Conservation (phyloP, 2,797 vertebrate genomes). For the Masticophis lateralis region DNA sequence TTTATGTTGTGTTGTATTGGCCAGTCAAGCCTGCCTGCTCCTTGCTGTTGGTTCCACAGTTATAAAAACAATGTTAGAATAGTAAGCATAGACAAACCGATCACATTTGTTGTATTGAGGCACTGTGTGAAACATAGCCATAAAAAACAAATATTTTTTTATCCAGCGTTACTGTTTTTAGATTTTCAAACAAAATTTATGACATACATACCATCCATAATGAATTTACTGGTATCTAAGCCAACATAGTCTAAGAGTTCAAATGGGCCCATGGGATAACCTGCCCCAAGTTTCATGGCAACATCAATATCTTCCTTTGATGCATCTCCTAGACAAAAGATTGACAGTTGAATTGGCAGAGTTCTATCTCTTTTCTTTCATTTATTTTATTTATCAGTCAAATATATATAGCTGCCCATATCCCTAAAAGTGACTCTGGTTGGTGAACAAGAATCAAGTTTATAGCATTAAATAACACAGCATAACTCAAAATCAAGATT, state of each 20-base stretch:
- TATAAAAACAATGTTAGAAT: not conserved
- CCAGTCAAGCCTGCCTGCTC: not conserved
- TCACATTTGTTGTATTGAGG: not conserved
- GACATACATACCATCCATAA: constrained; percentile 83
- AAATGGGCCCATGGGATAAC: constrained; percentile 97
- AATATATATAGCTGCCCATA: not conserved
- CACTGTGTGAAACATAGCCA: not conserved
- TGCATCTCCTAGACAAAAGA: constrained; percentile 81
- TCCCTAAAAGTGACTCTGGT: not conserved
- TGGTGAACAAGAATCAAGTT: not conserved
- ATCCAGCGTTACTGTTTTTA: not conserved
- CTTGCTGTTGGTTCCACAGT: not conserved
- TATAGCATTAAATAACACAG: not conserved
- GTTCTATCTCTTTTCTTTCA: constrained; percentile 15
- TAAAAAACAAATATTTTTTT: not conserved
- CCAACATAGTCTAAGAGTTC: constrained; percentile 95
- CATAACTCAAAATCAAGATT: constrained; percentile 37
- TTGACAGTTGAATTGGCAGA: constrained; percentile 62
- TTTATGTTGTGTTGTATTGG: not conserved
- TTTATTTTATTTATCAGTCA: constrained; percentile 2
- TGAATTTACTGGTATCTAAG: constrained; percentile 91
- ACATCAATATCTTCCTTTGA: constrained; percentile 96
- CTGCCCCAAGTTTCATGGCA: constrained; percentile 95
- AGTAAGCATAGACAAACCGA: not conserved
- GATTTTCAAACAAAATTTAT: not conserved